phyloP scores from a whole-genome alignment of 2,797 vertebrate genomes.

The Parambassis ranga region DNA sequence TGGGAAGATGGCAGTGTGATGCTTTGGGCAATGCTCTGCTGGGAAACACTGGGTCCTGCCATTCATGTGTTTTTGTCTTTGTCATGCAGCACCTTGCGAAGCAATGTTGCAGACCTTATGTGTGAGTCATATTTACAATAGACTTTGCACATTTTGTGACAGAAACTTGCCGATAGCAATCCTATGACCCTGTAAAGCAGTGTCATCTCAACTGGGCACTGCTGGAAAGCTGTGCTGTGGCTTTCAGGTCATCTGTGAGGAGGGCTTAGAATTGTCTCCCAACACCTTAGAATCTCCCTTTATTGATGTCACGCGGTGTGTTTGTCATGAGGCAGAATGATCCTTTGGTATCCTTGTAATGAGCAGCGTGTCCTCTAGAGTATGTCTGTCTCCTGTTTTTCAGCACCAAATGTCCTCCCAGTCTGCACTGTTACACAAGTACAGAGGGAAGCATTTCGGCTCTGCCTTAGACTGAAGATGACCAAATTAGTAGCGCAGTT shows the following conservation, averaged over 20 bases:
- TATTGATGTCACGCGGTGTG: background rate
- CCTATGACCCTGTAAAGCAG: too few species aligned
- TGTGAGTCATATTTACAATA: too few species aligned
- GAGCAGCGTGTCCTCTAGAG: background rate
- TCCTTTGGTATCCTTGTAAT: background rate
- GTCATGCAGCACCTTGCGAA: too few species aligned
- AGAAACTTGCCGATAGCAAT: too few species aligned
- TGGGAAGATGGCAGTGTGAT: too few species aligned
- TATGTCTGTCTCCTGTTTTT: background rate
- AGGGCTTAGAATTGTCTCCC: background rate
- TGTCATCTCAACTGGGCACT: too few species aligned
- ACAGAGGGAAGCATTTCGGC: background rate
- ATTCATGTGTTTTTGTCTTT: too few species aligned
- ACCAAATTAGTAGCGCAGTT: constrained; percentile 14
- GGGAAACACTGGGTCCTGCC: too few species aligned
- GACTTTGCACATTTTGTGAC: too few species aligned
- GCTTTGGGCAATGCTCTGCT: too few species aligned
- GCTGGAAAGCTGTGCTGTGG: too few species aligned
- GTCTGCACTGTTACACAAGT: background rate
- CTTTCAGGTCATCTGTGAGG: background rate
- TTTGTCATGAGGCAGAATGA: background rate
- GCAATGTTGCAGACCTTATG: too few species aligned
- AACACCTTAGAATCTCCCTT: background rate
- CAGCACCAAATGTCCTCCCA: background rate
- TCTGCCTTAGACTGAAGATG: background rate